Conservation (phyloP, 2,888 invertebrate genomes). For the Mythimna loreyi region DNA sequence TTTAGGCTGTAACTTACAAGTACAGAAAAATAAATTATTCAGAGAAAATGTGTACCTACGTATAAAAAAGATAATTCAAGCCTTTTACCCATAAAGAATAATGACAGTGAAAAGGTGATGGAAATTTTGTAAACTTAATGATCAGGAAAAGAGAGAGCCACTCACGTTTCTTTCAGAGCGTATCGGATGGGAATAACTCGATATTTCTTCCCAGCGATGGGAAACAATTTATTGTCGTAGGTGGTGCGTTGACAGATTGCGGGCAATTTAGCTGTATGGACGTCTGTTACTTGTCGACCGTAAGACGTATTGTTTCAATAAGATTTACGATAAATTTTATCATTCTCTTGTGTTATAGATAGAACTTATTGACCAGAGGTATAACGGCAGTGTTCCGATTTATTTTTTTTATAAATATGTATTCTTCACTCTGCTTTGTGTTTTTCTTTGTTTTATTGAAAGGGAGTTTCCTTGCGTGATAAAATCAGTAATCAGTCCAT, state of each 20-base stretch:
- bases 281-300: slow-evolving; percentile 24
- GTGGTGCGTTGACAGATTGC: slow-evolving; percentile 53
- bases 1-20: slow-evolving; percentile 14
- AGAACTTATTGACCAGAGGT: neutral
- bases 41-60: neutral
- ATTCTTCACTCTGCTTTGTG: too few species aligned
- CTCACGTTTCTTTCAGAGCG: slow-evolving; percentile 21
- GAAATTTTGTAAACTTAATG: slow-evolving; percentile 33
- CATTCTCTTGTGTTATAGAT: slow-evolving; percentile 14
- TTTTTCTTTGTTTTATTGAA: too few species aligned
- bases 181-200: slow-evolving; percentile 32
- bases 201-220: slow-evolving; percentile 42
- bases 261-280: slow-evolving; percentile 32
- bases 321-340: slow-evolving; percentile 29
- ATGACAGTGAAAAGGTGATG: slow-evolving; percentile 17
- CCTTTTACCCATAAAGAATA: slow-evolving; percentile 10
- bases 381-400: neutral
- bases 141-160: slow-evolving; percentile 5
- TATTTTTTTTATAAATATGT: neutral
- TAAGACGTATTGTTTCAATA: slow-evolving; percentile 41
- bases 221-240: slow-evolving; percentile 38
- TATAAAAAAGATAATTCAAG: slow-evolving; percentile 12
- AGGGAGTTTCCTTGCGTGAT: too few species aligned
- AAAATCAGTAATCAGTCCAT: too few species aligned
- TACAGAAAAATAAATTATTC: slow-evolving; percentile 8